phyloP scores from a whole-genome alignment of 2,797 vertebrate genomes.

The Hypotaenidia philippensis region DNA sequence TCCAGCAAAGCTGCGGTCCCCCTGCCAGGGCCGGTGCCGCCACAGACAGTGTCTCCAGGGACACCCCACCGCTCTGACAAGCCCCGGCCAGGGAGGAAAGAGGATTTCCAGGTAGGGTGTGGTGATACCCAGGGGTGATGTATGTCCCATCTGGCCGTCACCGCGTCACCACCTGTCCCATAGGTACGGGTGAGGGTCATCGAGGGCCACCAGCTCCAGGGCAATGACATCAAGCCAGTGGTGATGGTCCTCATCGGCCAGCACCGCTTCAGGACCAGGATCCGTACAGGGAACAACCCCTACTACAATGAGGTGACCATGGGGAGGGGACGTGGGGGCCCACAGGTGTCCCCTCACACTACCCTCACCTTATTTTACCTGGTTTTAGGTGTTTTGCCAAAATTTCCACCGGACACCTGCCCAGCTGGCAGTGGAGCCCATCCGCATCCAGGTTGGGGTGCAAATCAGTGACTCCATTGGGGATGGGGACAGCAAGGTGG shows the following conservation, averaged over 20 bases:
- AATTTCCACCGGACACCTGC: background rate
- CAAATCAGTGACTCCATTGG: accelerated
- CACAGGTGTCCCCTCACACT: accelerated
- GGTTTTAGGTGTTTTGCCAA: background rate
- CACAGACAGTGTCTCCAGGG: accelerated
- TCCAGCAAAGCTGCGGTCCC: accelerated
- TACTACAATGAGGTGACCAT: slow-evolving; percentile 20
- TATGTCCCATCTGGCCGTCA: accelerated
- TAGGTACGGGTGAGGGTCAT: slow-evolving; percentile 47
- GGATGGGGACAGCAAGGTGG: accelerated
- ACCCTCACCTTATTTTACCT: accelerated
- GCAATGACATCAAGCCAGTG: slow-evolving; percentile 3
- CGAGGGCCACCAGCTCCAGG: slow-evolving; percentile 22
- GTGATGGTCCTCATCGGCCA: slow-evolving; percentile 10
- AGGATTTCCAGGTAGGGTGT: slow-evolving; percentile 9
- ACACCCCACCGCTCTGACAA: accelerated
- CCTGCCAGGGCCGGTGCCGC: background rate
- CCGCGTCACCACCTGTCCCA: accelerated
- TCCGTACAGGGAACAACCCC: slow-evolving; percentile 13
- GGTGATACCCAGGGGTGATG: accelerated
- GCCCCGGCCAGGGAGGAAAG: accelerated
- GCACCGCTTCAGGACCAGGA: slow-evolving; percentile 11
- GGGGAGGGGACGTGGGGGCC: accelerated
- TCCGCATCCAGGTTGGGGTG: background rate
- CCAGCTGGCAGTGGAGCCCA: background rate